These are phyloP conservation scores for Barbus barbus DNA, from an alignment of 2,113 vertebrate species.

Conservation along the genomic window DNA sequence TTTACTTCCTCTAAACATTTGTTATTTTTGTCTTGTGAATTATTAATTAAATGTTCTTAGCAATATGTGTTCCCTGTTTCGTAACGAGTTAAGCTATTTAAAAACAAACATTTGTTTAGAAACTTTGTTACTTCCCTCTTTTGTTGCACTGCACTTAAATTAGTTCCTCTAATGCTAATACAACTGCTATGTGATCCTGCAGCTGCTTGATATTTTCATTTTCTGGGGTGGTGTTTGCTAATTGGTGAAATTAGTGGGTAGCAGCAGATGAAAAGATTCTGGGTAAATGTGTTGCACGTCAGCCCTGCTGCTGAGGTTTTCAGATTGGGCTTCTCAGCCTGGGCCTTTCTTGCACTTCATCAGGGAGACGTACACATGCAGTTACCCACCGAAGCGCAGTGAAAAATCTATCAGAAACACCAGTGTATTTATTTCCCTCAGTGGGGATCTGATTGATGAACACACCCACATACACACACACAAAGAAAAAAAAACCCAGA, in stretches of 20 bases:
- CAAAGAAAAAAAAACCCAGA: conserved; percentile 20
- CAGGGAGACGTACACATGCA: not conserved
- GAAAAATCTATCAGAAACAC: conserved; percentile 33
- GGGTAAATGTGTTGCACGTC: conserved; percentile 41
- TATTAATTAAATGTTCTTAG: not conserved
- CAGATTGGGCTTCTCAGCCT: conserved; percentile 37
- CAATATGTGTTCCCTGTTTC: not conserved
- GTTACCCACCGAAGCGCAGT: conserved; percentile 1
- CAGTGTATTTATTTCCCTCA: conserved; percentile 36
- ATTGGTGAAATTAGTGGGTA: conserved; percentile 33
- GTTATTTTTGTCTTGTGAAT: not conserved
- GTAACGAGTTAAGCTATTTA: not conserved
- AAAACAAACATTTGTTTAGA: not conserved
- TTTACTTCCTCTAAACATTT: not conserved
- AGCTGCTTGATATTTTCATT: conserved; percentile 46
- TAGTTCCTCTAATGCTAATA: conserved; percentile 7
- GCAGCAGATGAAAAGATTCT: conserved; percentile 47
- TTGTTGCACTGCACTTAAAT: not conserved
- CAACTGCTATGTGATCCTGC: conserved; percentile 41
- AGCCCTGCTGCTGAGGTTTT: conserved; percentile 44
- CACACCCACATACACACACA: conserved; percentile 53
- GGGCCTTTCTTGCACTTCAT: conserved; percentile 15
- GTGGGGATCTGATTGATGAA: conserved; percentile 37
- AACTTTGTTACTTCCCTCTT: not conserved
- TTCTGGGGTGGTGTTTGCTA: conserved; percentile 23